Evolutionary conservation across 2,888 invertebrate genomes (phyloP).

Genomic region (Oscheius onirici): DNA sequence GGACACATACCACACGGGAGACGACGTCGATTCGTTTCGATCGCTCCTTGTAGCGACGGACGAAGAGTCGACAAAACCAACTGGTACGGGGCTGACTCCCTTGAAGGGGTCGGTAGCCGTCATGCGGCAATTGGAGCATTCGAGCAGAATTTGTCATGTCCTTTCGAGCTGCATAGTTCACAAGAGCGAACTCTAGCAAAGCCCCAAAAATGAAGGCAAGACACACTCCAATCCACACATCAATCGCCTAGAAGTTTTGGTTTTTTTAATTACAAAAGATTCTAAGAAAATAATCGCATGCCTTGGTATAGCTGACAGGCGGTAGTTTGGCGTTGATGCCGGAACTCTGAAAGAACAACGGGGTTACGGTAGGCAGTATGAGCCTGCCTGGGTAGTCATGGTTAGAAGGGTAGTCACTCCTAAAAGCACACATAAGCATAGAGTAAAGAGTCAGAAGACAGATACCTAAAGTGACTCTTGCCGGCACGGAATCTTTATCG

Average conservation of each 20-base stretch:
- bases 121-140: constrained; percentile 34
- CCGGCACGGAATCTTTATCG: constrained; percentile 72
- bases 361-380: constrained; percentile 76
- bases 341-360: constrained; percentile 75
- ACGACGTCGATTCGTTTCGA: constrained; percentile 71
- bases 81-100: constrained; percentile 53
- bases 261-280: constrained; percentile 8
- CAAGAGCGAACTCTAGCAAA: constrained; percentile 67
- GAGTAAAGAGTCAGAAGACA: background rate
- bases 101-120: constrained; percentile 47
- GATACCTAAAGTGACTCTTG: constrained; percentile 68
- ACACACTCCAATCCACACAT: constrained; percentile 70
- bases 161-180: constrained; percentile 69
- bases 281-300: background rate
- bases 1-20: constrained; percentile 58
- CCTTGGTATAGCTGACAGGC: constrained; percentile 63
- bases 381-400: constrained; percentile 79
- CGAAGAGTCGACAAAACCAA: constrained; percentile 68
- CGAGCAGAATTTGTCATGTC: constrained; percentile 52
- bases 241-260: constrained; percentile 33
- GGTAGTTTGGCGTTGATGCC: constrained; percentile 70
- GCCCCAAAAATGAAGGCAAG: constrained; percentile 69
- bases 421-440: constrained; percentile 15
- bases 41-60: constrained; percentile 68
- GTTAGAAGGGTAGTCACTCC: constrained; percentile 95